phyloP scores from a whole-genome alignment of 1,140 invertebrate species.

The Ephestia elutella region DNA sequence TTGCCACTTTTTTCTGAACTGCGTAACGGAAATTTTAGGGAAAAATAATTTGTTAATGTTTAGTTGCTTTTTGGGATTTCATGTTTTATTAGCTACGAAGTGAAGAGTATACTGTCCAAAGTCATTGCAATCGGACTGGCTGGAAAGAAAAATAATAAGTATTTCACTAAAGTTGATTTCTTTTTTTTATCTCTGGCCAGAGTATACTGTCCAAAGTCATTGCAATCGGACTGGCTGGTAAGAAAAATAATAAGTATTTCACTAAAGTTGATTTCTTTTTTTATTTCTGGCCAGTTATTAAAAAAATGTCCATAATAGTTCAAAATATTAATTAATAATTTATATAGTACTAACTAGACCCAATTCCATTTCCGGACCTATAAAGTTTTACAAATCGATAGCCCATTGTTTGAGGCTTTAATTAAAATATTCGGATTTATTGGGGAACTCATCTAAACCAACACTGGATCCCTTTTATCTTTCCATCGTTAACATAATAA shows the following conservation, averaged over 20 bases:
- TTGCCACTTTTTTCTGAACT: background rate
- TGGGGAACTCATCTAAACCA: background rate
- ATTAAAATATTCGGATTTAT: slow-evolving; percentile 2
- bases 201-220: too few relatives aligned
- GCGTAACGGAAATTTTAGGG: background rate
- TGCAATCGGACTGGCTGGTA: too few relatives aligned
- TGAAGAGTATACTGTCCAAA: too few relatives aligned
- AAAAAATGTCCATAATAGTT: background rate
- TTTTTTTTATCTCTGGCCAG: too few relatives aligned
- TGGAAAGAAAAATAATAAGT: too few relatives aligned
- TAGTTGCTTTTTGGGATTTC: background rate
- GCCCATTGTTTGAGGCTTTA: background rate
- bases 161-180: too few relatives aligned
- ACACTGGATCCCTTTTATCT: slow-evolving; percentile 2
- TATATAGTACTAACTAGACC: background rate
- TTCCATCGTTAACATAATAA: slow-evolving; percentile 8
- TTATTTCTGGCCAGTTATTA: too few relatives aligned
- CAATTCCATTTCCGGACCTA: background rate
- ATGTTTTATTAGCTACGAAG: background rate
- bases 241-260: too few relatives aligned
- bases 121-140: too few relatives aligned
- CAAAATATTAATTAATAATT: too few relatives aligned
- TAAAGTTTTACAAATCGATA: background rate
- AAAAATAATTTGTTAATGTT: background rate
- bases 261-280: too few relatives aligned